Base-by-base conservation (phyloP, 1,140 invertebrate genomes). In the Nasonia giraulti region DNA sequence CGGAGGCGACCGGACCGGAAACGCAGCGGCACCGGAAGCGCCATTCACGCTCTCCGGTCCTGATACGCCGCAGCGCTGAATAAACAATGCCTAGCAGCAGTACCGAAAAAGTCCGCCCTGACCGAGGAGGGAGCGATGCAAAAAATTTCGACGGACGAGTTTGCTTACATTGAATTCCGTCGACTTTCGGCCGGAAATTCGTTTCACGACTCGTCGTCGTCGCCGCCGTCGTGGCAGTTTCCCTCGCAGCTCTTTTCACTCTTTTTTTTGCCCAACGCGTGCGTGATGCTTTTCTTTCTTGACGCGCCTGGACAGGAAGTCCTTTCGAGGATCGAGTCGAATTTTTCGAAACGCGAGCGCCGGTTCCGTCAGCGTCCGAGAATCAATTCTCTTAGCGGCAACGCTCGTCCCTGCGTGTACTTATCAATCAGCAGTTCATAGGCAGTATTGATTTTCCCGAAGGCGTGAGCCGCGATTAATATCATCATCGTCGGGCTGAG, bases 11-110 rank as follows among this genome's bases (percentile, higher is more conserved):
- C 50, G 77, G 81, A 73, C 82, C 85, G 88, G 86, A 82, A 84
- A 80, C 84, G 84, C 50, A 47, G 75, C 89, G 68, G 68, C 68
- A 91, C 90, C 91, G 92, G 92, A 93, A 92, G 88, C 88, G 87
- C 92, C 90, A 93, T 93, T 93, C 91, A 92, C 91, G 87, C 91
- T 79, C 82, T 86, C 80, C 85, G 85, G 86, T 88, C 80, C 85
- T 91, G 92, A 92, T 92, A 93, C 88, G 89, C 88, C 86, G 86
- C 88, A 88, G 87, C 86, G 86, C 88, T 92, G 91, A 92, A 92
- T 92, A 92, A 92, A 92, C 92, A 92, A 92, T 92, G 88, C 86
- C 84, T 40, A 82, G 76, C 76, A 50, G 33, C 8, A 37, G 86
- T 47, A 37, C 87, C 86, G 79, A 88, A 90, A 91, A 71, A 71